Conservation (phyloP, 2,797 vertebrate species). For the Iguana delicatissima region DNA sequence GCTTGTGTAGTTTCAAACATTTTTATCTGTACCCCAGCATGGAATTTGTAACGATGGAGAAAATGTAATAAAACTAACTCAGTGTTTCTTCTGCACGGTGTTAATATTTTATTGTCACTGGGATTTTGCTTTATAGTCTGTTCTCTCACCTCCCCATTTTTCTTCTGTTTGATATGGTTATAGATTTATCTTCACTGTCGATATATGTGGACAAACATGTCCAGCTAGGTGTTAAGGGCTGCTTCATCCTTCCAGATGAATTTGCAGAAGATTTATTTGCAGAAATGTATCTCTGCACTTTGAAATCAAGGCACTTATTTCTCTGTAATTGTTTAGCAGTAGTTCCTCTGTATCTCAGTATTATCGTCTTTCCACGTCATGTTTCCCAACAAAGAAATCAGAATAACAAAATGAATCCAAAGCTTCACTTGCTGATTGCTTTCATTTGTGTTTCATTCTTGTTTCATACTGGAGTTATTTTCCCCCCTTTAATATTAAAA, state of each 20-base stretch:
- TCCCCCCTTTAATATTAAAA: neutral
- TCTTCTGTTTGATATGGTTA: neutral
- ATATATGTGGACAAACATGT: neutral
- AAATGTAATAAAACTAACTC: neutral
- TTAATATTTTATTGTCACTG: neutral
- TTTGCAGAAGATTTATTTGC: neutral
- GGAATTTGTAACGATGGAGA: neutral
- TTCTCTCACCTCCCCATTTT: neutral
- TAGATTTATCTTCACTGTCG: neutral
- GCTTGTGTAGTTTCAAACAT: neutral
- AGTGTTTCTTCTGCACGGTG: neutral
- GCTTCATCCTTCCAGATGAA: neutral
- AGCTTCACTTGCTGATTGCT: neutral
- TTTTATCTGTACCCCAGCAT: neutral
- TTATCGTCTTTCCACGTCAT: neutral
- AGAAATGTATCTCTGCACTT: neutral
- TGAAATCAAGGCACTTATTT: neutral
- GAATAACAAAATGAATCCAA: neutral
- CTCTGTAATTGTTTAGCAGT: conserved; percentile 11
- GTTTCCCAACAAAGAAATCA: neutral
- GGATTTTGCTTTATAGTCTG: neutral
- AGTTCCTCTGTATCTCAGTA: neutral
- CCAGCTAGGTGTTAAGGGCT: neutral
- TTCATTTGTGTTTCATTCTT: conserved; percentile 14
- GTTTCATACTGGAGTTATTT: neutral